These are phyloP conservation scores for Steinernema khuongi DNA, from an alignment of 1,140 invertebrate species.

Conservation along the genomic window DNA sequence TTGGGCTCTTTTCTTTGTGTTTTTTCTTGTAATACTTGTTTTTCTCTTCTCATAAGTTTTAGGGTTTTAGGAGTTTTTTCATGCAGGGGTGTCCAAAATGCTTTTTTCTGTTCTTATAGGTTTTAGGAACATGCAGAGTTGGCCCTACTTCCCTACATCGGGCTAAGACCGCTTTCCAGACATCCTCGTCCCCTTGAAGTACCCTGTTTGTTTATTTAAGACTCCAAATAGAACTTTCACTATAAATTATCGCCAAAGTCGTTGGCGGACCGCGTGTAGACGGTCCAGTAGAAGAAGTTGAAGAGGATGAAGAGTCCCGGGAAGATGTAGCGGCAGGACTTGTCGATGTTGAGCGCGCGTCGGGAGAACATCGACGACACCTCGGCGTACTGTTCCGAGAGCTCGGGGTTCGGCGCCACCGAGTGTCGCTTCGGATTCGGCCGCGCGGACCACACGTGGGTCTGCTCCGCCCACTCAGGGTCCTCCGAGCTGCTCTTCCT, in stretches of 20 bases:
- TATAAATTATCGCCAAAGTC: neutral
- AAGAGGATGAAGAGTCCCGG: slow-evolving; percentile 46
- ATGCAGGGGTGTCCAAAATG: no score
- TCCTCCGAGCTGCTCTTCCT: neutral
- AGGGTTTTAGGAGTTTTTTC: no score
- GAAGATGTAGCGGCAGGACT: slow-evolving; percentile 45
- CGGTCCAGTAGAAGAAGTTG: slow-evolving; percentile 49
- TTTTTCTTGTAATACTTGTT: no score
- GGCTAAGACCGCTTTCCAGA: slow-evolving; percentile 3
- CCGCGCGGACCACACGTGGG: neutral
- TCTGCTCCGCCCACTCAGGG: neutral
- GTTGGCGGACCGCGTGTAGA: slow-evolving; percentile 27
- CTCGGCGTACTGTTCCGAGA: slow-evolving; percentile 26
- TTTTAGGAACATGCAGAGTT: no score
- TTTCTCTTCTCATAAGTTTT: no score
- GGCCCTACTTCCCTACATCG: no score
- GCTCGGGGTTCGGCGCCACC: neutral
- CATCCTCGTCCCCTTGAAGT: no score
- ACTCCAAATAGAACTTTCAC: slow-evolving; percentile 9
- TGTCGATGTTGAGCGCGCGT: slow-evolving; percentile 49
- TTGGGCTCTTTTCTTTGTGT: no score
- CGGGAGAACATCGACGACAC: slow-evolving; percentile 43
- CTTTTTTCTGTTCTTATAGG: no score
- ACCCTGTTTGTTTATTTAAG: no score
- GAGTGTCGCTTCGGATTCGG: neutral